These are phyloP conservation scores for Alaudala cheleensis DNA, from an alignment of 2,113 vertebrate genomes.

Conservation along the genomic window DNA sequence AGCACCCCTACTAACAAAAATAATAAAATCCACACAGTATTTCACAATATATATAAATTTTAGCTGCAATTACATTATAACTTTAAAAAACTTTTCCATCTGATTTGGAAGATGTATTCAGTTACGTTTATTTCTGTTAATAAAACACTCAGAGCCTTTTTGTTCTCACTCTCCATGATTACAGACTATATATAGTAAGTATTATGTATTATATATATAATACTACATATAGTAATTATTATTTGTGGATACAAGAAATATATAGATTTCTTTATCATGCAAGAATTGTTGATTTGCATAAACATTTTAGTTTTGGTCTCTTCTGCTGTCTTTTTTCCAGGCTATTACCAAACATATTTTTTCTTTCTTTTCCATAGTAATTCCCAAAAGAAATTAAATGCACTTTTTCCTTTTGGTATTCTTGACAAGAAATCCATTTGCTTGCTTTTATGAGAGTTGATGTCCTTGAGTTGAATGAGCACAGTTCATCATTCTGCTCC, in stretches of 20 bases:
- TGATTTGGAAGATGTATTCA: background rate
- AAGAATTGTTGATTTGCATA: background rate
- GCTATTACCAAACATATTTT: background rate
- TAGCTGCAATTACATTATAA: background rate
- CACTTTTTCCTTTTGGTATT: background rate
- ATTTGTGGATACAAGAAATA: background rate
- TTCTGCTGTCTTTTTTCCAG: background rate
- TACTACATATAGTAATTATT: background rate
- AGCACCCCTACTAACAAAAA: background rate
- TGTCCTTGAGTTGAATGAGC: background rate
- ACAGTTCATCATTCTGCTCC: background rate
- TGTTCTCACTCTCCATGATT: background rate
- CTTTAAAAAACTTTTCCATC: background rate
- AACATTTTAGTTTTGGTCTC: background rate
- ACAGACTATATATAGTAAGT: background rate
- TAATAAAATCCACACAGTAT: background rate
- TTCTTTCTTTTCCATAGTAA: background rate
- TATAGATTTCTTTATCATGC: background rate
- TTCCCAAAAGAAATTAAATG: background rate
- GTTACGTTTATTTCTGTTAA: background rate
- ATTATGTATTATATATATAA: too few species aligned
- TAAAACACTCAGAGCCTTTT: background rate
- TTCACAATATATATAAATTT: background rate
- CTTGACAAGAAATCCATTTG: background rate
- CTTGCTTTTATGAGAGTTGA: background rate